Conservation (phyloP, 2,888 invertebrate genomes). For the Pristionchus fissidentatus region DNA sequence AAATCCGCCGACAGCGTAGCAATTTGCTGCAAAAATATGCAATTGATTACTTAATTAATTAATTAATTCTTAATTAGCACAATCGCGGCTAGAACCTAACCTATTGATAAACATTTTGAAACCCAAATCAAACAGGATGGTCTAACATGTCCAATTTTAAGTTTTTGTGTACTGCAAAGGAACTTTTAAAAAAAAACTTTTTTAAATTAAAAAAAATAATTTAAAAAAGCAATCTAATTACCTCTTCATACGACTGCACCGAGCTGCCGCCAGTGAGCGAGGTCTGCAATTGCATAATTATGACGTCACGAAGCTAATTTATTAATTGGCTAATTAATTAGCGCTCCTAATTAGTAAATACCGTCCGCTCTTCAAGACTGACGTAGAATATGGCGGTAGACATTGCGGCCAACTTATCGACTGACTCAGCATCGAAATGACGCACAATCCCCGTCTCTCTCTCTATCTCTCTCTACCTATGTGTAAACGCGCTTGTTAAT, state of each 20-base stretch:
- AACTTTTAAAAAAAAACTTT: not conserved
- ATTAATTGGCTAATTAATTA: no score
- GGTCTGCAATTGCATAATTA: not conserved
- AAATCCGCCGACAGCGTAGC: constrained; percentile 6
- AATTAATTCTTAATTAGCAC: not conserved
- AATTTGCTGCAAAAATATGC: not conserved
- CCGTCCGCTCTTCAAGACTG: no score
- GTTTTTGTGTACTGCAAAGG: no score
- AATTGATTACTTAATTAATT: not conserved
- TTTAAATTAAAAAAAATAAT: not conserved
- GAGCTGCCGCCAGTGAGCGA: constrained; percentile 11
- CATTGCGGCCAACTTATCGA: no score
- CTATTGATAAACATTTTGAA: not conserved
- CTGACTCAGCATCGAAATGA: not conserved
- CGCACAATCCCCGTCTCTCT: not conserved
- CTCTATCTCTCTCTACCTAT: not conserved
- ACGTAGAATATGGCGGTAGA: no score
- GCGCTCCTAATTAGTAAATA: no score
- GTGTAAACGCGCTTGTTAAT: no score
- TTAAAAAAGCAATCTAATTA: not conserved
- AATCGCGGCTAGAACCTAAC: not conserved
- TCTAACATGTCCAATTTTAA: no score
- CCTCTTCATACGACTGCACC: not conserved
- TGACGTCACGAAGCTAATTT: no score
- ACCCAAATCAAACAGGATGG: no score